Evolutionary conservation across 2,888 invertebrate species (phyloP).

Genomic region (Autographa pulchrina): DNA sequence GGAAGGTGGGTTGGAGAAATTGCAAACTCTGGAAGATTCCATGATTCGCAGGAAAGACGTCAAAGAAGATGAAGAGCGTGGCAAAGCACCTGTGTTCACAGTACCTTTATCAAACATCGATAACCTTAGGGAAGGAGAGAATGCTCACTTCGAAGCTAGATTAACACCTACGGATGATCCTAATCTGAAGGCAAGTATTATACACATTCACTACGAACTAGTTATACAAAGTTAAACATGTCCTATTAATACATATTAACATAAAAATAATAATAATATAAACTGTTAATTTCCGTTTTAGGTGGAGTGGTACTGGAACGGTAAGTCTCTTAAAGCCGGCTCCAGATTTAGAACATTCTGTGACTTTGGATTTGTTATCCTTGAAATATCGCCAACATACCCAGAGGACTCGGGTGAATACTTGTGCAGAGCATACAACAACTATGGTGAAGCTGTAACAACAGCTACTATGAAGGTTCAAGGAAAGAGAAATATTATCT

Average conservation of each 20-base stretch:
- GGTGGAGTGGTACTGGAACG: conserved; percentile 99
- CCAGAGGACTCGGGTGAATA: conserved; percentile 98
- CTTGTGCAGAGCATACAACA: conserved; percentile 96
- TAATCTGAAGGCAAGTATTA: conserved; percentile 91
- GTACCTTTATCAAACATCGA: conserved; percentile 96
- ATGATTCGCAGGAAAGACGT: conserved; percentile 94
- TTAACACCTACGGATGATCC: conserved; percentile 97
- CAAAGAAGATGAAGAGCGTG: conserved; percentile 92
- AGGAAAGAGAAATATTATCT: conserved; percentile 96
- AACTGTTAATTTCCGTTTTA: conserved; percentile 69
- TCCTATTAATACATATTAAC: too few species aligned
- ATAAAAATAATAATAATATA: too few species aligned
- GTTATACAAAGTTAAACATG: too few species aligned
- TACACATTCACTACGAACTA: neutral
- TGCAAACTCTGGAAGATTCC: conserved; percentile 97
- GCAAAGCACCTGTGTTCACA: conserved; percentile 97
- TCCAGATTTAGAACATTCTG: conserved; percentile 98
- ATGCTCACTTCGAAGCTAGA: conserved; percentile 96
- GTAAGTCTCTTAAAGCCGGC: conserved; percentile 95
- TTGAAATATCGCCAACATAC: conserved; percentile 99
- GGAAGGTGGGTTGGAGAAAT: conserved; percentile 98
- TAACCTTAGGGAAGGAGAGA: conserved; percentile 96
- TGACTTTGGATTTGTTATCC: conserved; percentile 99
- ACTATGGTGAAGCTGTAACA: conserved; percentile 97
- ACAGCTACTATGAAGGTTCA: conserved; percentile 96